Evolutionary conservation across 2,113 vertebrate genomes (phyloP), one percentile per base, ranked within the genome.

Genomic region (Sebastes fasciatus): DNA sequence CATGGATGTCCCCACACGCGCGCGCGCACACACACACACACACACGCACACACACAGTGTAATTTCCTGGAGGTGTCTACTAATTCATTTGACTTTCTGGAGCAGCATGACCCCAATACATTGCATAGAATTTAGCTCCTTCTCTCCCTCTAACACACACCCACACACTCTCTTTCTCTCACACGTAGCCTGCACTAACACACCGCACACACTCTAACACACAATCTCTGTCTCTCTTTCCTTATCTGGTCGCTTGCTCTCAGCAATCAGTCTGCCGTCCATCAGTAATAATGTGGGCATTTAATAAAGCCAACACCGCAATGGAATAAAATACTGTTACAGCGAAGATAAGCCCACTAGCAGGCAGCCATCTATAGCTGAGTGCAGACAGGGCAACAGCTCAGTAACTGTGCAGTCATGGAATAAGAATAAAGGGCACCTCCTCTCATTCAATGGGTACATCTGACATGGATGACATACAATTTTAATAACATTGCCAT

Each of bases 21-120:
- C 43, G 45, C 46, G 61, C 55, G 63, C 62, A 61, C 78, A 40
- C 67, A 65, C 42, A 48, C 51, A n/a, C 54, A 13, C 55, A 68
- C 54, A 34, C 69, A 54, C 57, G 57, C 63, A 60, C 48, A 61
- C 60, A 58, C 65, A 71, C 45, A 57, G 12, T 80, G 70, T 84
- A 82, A 88, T 91, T 91, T 92, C 90, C 85, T 92, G 86, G 82
- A 91, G 88, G 83, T 92, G 75, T 42, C 68, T 42, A 71, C 86
- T 89, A 90, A 92, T 90, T 91, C 86, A 90, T 92, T 91, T 90
- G 88, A 89, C 85, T 93, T 90, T 93, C 83, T 86, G 84, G 78
- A 92, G 88, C 89, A 89, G 71, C 68, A 17, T 90, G 86, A 90
- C 89, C 90, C 82, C 71, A 82, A 87, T 87, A 81, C 81, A 88